phyloP scores from a whole-genome alignment of 2,797 vertebrate genomes.

The Fistularia commersonii region DNA sequence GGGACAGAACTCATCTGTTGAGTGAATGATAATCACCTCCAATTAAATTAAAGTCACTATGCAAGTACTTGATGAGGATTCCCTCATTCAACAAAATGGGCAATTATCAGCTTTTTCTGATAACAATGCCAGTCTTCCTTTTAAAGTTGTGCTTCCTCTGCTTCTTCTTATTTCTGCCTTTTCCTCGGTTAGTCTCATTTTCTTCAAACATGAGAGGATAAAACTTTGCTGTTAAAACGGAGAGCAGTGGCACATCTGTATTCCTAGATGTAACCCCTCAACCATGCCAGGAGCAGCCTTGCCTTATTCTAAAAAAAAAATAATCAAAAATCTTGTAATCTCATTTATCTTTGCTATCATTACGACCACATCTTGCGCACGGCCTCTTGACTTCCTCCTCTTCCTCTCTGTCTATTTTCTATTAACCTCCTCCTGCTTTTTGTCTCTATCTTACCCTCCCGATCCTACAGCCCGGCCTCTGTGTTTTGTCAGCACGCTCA shows the following conservation, averaged over 20 bases:
- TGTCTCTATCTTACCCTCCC: slow-evolving; percentile 2
- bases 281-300: slow-evolving; percentile 6
- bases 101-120: slow-evolving; percentile 26
- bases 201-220: background rate
- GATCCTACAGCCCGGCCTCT: slow-evolving; percentile 38
- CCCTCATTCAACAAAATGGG: slow-evolving; percentile 26
- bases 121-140: slow-evolving; percentile 24
- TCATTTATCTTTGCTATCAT: slow-evolving; percentile 9
- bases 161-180: slow-evolving; percentile 1
- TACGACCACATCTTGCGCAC: slow-evolving; percentile 3
- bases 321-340: slow-evolving; percentile 5
- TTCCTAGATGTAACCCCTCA: slow-evolving; percentile 2
- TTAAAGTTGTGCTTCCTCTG: slow-evolving; percentile 2
- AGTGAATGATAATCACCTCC: slow-evolving; percentile 46
- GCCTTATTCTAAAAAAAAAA: slow-evolving; percentile 5
- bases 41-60: slow-evolving; percentile 32
- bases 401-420: slow-evolving; percentile 23
- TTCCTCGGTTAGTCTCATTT: background rate
- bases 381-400: slow-evolving; percentile 1
- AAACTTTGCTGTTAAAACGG: slow-evolving; percentile 7
- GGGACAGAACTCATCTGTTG: slow-evolving; percentile 38
- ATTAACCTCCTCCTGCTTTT: slow-evolving; percentile 40
- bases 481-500: slow-evolving; percentile 48
- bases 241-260: slow-evolving; percentile 14
- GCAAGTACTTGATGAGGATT: slow-evolving; percentile 35